These are phyloP conservation scores for Lutraria lutraria DNA, from an alignment of 2,888 invertebrate species.

Conservation along the genomic window DNA sequence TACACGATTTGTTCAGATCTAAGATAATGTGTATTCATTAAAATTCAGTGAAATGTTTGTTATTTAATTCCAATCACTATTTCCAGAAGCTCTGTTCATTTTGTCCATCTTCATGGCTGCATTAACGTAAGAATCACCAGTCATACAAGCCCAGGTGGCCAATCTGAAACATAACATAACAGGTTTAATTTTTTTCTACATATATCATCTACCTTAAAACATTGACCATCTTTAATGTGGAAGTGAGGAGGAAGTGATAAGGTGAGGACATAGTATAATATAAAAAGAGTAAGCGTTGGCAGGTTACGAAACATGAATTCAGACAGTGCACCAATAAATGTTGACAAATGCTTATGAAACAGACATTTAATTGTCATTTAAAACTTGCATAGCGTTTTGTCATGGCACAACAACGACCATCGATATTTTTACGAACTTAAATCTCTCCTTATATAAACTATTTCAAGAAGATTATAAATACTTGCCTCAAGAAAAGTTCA, in stretches of 20 bases:
- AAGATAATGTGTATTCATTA: too few relatives aligned
- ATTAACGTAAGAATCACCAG: slow-evolving; percentile 5
- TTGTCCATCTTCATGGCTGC: slow-evolving; percentile 34
- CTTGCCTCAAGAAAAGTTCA: slow-evolving; percentile 33
- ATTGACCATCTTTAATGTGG: too few relatives aligned
- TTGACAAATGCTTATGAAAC: not conserved
- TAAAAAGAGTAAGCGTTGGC: too few relatives aligned
- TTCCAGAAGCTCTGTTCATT: slow-evolving; percentile 14
- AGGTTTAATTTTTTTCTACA: not conserved
- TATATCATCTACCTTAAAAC: too few relatives aligned
- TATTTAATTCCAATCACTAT: not conserved
- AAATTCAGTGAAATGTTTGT: not conserved
- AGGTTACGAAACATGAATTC: too few relatives aligned
- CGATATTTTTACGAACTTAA: not conserved
- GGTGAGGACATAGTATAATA: too few relatives aligned
- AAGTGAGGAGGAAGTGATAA: too few relatives aligned
- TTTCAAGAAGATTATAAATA: not conserved
- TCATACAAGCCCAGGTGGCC: slow-evolving; percentile 36
- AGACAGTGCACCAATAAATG: not conserved
- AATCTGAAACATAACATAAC: slow-evolving; percentile 27
- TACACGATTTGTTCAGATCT: too few relatives aligned
- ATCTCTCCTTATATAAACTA: not conserved
- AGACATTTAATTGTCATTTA: not conserved
- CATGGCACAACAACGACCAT: too few relatives aligned
- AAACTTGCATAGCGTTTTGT: not conserved